Evolutionary conservation across 2,888 invertebrate species (phyloP), one percentile per base, ranked within the genome.

Genomic region (Drosophila aldrichi): DNA sequence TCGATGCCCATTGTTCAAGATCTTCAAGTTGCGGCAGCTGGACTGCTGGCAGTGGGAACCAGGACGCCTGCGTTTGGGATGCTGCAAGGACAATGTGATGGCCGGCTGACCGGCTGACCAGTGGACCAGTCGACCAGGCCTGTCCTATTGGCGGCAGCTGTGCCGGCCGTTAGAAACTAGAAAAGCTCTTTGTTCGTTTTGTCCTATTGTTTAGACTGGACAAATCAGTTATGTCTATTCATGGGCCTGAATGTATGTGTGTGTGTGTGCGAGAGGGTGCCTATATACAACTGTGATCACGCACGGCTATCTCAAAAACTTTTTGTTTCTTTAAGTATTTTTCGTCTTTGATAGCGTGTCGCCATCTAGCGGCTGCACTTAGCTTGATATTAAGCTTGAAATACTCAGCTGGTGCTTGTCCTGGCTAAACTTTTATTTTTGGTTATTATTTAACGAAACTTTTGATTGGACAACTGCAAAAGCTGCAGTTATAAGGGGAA

Each of bases 121-220:
- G 72, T 34, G 51, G 67, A 22, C 46, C 54, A 38, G 55, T 58
- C 71, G 72, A 71, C 79, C 82, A 75, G 68, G 49, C 38, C 79
- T 52, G 65, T 61, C 48, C 59, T 67, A 64, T 72, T 34, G 32
- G 32, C 46, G 58, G 36, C 73, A 71, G 78, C 81, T 71, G 77
- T 70, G 60, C 18, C 55, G 18, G 49, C 18, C 36, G 40, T 4
- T 25, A 25, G 18, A 56, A 70, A 81, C 83, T 84, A 84, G 83
- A 81, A 84, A 81, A 81, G 82, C 82, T 78, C 70, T 77, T 79
- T 82, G 79, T 81, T 70, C 25, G 38, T 22, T 58, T 34, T 48
- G 49, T 70, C 48, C 75, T 65, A 55, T 87, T 87, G 84, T 83
- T 81, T 25, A 46, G 55, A 46, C n/a, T 36, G 48, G 58, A 8